Evolutionary conservation across 2,888 invertebrate species (phyloP).

Genomic region (Onthophagus sagittarius): DNA sequence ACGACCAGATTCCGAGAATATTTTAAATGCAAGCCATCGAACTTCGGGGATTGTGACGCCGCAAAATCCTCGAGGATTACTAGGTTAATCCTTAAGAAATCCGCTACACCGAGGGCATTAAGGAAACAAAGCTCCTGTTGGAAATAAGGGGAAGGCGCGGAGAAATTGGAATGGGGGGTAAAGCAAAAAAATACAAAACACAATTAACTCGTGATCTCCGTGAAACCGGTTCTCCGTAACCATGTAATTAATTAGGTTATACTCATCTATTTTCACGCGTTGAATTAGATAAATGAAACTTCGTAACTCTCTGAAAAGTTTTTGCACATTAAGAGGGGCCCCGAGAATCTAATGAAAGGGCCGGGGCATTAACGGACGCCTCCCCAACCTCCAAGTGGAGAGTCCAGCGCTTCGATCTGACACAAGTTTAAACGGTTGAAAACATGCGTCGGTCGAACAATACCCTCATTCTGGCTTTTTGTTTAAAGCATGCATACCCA

Average conservation of each 20-base stretch:
- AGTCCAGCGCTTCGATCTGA: neutral
- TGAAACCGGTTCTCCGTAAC: neutral
- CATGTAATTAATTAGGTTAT: conserved; percentile 25
- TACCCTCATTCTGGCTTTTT: neutral
- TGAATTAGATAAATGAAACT: conserved; percentile 25
- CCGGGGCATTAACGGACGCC: conserved; percentile 13
- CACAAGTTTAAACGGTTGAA: conserved; percentile 16
- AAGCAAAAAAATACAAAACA: conserved; percentile 17
- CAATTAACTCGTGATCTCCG: conserved; percentile 22
- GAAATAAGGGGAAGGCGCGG: neutral
- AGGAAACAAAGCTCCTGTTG: neutral
- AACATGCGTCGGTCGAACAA: conserved; percentile 17
- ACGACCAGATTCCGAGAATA: neutral
- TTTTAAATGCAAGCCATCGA: neutral
- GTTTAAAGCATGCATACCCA: neutral
- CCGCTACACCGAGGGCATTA: neutral
- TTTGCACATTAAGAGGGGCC: conserved; percentile 22
- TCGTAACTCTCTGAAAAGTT: conserved; percentile 22
- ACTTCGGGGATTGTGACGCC: neutral
- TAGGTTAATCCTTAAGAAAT: neutral
- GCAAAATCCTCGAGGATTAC: neutral
- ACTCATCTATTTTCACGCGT: conserved; percentile 22
- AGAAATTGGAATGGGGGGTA: neutral
- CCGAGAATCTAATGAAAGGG: conserved; percentile 22
- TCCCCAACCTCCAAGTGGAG: neutral